Percentiles rank a stretch among this genome's conserved stretches.
Conservation (phyloP, 2,113 vertebrate species). For the Triplophysa tibetana region DNA sequence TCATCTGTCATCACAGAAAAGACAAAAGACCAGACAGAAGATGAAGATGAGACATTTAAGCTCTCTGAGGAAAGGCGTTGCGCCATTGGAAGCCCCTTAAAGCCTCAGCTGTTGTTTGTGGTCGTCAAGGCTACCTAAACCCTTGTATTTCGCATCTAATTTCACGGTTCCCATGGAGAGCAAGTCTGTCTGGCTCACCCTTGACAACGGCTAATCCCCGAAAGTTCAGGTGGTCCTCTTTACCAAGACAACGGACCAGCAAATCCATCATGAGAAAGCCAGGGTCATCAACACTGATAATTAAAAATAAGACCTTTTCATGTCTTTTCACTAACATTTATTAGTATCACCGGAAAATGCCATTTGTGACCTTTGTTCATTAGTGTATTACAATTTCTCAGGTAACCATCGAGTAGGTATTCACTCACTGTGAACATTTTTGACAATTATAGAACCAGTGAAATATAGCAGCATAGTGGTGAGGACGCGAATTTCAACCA, state of each 20-base stretch:
- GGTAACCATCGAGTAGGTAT: not conserved
- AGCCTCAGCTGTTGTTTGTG: constrained; percentile 45
- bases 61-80: constrained; percentile 9
- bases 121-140: constrained; percentile 35
- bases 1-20: constrained; percentile 17
- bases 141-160: constrained; percentile 46
- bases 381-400: not conserved
- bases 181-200: constrained; percentile 28
- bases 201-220: constrained; percentile 44
- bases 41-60: constrained; percentile 47
- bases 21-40: constrained; percentile 7
- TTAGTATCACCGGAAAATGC: constrained; percentile 25
- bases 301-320: constrained; percentile 46
- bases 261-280: constrained; percentile 1
- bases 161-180: constrained; percentile 49
- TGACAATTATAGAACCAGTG: no score
- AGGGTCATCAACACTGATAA: constrained; percentile 31
- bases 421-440: not conserved
- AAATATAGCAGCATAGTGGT: no score
- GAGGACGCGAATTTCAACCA: no score
- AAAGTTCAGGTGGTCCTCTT: constrained; percentile 44
- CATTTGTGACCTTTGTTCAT: not conserved
- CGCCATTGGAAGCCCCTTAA: constrained; percentile 34
- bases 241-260: constrained; percentile 31
- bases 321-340: constrained; percentile 32